These are phyloP conservation scores for Andrena fulva DNA, from an alignment of 2,888 invertebrate genomes.

Conservation along the genomic window DNA sequence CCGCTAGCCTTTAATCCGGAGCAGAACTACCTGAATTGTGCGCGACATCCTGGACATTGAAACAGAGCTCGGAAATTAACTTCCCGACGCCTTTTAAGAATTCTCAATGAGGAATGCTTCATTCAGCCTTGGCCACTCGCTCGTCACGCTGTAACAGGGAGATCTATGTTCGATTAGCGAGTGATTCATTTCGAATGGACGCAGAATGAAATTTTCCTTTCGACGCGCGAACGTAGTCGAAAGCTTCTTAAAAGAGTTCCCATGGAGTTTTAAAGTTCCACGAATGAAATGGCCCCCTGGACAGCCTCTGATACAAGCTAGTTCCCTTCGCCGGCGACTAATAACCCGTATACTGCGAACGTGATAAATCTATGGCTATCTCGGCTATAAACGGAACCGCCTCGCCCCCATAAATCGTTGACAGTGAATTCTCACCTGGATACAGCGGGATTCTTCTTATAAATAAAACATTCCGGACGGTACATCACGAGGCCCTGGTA, in stretches of 20 bases:
- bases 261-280: neutral
- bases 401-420: slow-evolving; percentile 1
- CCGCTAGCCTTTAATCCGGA: too few species aligned
- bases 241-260: neutral
- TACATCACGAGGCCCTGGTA: neutral
- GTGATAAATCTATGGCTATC: slow-evolving; percentile 23
- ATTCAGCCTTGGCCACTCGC: neutral
- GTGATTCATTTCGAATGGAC: neutral
- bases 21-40: too few species aligned
- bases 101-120: neutral
- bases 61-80: neutral
- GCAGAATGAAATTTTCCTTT: neutral
- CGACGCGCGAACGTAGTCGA: neutral
- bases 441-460: neutral
- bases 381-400: slow-evolving; percentile 9
- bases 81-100: neutral
- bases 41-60: neutral
- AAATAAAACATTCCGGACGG: neutral
- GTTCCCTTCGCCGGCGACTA: slow-evolving; percentile 25
- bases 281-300: neutral
- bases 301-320: neutral
- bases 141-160: neutral
- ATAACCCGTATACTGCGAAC: slow-evolving; percentile 15
- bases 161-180: neutral
- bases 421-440: slow-evolving; percentile 4